Percentiles rank a stretch among this genome's conserved stretches.
phyloP scores from a whole-genome alignment of 2,113 vertebrate species.

The Planiliza haematocheilus region DNA sequence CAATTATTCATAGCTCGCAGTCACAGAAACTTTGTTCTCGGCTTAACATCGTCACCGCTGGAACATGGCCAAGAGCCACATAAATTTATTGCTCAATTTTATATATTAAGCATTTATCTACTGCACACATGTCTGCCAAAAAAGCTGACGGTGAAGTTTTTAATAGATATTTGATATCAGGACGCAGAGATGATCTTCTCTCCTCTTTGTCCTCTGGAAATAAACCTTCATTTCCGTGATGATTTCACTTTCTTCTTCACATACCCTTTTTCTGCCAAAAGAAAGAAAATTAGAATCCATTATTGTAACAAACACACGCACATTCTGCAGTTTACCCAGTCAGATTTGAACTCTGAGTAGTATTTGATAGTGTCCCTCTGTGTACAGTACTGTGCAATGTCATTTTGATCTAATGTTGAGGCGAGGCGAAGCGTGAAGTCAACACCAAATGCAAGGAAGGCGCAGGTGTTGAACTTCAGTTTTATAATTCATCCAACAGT shows the following conservation, averaged over 20 bases:
- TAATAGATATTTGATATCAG: conserved; percentile 10
- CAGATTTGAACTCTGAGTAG: conserved; percentile 7
- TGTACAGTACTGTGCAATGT: neutral
- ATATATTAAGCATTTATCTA: neutral
- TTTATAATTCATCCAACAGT: no score
- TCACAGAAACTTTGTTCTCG: conserved; percentile 15
- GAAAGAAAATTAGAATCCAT: conserved; percentile 45
- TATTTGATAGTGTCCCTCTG: conserved; percentile 4
- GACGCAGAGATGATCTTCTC: conserved; percentile 21
- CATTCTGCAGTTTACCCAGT: conserved; percentile 3
- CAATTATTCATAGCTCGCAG: neutral
- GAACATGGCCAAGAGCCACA: neutral
- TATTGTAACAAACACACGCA: conserved; percentile 29
- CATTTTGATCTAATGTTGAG: conserved; percentile 13
- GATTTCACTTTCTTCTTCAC: conserved; percentile 38
- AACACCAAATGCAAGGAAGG: neutral
- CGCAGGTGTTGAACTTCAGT: neutral
- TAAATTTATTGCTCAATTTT: conserved; percentile 9
- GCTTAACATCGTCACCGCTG: conserved; percentile 21
- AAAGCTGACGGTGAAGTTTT: neutral
- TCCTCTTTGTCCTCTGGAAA: neutral
- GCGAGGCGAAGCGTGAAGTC: neutral
- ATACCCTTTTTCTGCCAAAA: conserved; percentile 46
- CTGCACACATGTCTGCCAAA: conserved; percentile 5
- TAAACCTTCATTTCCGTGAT: conserved; percentile 19